phyloP scores from a whole-genome alignment of 2,888 invertebrate genomes.

The Mechanitis mazaeus region DNA sequence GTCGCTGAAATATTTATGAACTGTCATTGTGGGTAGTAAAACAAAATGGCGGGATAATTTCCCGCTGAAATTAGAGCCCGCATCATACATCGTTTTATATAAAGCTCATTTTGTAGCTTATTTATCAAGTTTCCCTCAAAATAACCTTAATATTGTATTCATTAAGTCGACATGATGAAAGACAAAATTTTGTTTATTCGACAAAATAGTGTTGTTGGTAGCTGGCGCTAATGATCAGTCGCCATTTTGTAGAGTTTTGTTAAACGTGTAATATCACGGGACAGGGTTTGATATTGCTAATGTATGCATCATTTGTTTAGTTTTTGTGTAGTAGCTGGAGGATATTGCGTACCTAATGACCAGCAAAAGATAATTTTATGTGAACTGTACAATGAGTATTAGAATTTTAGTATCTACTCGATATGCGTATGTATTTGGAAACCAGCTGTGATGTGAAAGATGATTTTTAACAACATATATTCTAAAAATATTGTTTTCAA shows the following conservation, averaged over 20 bases:
- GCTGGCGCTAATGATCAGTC: conserved; percentile 66
- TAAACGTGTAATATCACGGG: conserved; percentile 25
- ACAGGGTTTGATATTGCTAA: conserved; percentile 14
- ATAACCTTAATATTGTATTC: conserved; percentile 65
- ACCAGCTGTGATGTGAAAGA: not conserved
- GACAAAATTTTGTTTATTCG: conserved; percentile 73
- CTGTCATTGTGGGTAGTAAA: conserved; percentile 18
- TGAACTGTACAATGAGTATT: not conserved
- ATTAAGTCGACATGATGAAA: conserved; percentile 69
- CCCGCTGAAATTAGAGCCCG: conserved; percentile 60
- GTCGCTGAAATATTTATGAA: conserved; percentile 13
- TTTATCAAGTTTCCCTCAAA: conserved; percentile 66
- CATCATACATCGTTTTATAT: conserved; percentile 65
- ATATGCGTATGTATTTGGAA: not conserved
- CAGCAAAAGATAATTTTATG: conserved; percentile 14
- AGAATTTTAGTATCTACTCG: not conserved
- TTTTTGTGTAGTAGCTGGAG: conserved; percentile 14
- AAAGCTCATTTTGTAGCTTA: conserved; percentile 59
- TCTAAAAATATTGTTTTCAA: not conserved
- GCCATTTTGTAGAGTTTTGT: conserved; percentile 67
- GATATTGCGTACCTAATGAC: conserved; percentile 11
- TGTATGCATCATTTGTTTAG: conserved; percentile 15
- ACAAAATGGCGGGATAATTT: conserved; percentile 61
- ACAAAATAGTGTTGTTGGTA: conserved; percentile 71
- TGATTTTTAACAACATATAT: not conserved